phyloP scores from a whole-genome alignment of 1,140 invertebrate species.

The Drosophila oshimai region DNA sequence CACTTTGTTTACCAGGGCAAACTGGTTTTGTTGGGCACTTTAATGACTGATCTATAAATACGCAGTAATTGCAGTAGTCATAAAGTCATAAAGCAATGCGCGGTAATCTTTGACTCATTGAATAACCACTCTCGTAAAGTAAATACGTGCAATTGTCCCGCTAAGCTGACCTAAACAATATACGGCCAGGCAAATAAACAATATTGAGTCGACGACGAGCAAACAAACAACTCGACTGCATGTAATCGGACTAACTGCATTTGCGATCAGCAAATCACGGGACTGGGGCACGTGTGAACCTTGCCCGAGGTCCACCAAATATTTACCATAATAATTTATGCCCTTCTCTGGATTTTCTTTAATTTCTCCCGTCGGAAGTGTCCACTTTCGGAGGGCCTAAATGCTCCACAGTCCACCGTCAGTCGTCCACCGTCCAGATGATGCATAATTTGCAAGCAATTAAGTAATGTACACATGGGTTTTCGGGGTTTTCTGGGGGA shows the following conservation, averaged over 20 bases:
- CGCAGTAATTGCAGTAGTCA: constrained; percentile 38
- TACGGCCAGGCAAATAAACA: neutral
- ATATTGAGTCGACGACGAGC: no score
- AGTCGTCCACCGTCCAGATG: constrained; percentile 31
- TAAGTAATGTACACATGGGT: constrained; percentile 52
- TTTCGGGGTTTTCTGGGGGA: neutral
- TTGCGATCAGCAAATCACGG: constrained; percentile 34
- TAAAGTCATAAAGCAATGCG: constrained; percentile 22
- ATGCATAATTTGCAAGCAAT: constrained; percentile 69
- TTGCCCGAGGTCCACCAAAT: no score
- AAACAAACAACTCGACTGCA: no score
- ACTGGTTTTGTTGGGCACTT: neutral
- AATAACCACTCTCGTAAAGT: constrained; percentile 14
- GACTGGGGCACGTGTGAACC: constrained; percentile 47
- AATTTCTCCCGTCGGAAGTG: constrained; percentile 57
- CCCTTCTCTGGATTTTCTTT: constrained; percentile 14
- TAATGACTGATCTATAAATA: constrained; percentile 21
- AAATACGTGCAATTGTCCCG: constrained; percentile 1
- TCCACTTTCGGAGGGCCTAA: constrained; percentile 35
- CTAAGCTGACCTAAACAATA: neutral
- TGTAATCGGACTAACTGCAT: constrained; percentile 1
- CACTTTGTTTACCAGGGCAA: neutral
- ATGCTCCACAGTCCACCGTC: neutral
- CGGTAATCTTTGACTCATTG: constrained; percentile 45
- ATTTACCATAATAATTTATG: constrained; percentile 40